Conservation (phyloP, 2,797 vertebrate genomes). For the Falco concolor region DNA sequence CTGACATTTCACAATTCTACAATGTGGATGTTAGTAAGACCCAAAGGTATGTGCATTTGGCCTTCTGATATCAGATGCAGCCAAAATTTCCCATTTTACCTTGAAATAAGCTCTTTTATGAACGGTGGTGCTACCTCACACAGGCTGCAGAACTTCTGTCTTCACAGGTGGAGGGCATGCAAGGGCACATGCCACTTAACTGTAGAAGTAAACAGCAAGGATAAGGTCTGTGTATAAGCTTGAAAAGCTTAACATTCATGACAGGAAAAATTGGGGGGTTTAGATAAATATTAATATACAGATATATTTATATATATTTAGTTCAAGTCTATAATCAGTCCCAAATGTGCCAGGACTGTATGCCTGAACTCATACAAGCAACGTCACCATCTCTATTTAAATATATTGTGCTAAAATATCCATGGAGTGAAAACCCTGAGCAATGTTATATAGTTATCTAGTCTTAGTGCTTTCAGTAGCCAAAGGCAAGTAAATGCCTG, state of each 20-base stretch:
- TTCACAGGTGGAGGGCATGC: not conserved
- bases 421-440: not conserved
- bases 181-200: not conserved
- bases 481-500: not conserved
- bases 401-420: not conserved
- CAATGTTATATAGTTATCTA: not conserved
- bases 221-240: not conserved
- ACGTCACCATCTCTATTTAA: not conserved
- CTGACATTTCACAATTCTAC: not conserved
- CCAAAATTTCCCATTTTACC: not conserved
- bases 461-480: not conserved
- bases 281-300: not conserved
- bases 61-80: not conserved
- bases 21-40: not conserved
- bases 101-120: not conserved
- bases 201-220: not conserved
- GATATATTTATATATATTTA: not conserved
- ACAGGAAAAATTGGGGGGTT: not conserved
- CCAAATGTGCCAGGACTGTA: not conserved
- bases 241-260: not conserved
- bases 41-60: not conserved
- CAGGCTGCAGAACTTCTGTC: not conserved
- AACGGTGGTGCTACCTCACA: not conserved
- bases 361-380: not conserved
- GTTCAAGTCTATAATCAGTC: not conserved